Evolutionary conservation across 2,888 invertebrate genomes (phyloP), one percentile per base, ranked within the genome.

Genomic region (Lottia scabra): DNA sequence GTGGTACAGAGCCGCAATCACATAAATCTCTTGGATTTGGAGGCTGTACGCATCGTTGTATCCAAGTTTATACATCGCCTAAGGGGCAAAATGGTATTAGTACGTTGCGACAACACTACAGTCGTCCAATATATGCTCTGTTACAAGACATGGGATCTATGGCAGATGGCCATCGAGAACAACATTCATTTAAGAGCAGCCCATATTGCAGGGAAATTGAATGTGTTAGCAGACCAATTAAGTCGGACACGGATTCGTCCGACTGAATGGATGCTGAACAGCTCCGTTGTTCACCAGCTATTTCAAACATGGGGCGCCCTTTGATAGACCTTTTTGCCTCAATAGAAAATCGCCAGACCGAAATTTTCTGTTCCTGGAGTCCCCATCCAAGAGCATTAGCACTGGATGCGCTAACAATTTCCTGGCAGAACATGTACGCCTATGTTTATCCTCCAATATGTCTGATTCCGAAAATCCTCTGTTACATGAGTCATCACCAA

Each of bases 351-450:
- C 46, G 43, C 38, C n/a, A 75, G 23, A 66, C 72, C 13, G 63
- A 16, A 19, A n/a, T 74, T 23, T 74, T 71, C 68, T 75, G 72
- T 44, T 63, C 72, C 26, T 75, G 75, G 72, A 45, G 23, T 27
- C 70, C 64, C 2, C 67, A 71, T 27, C 65, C 45, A 30, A 48
- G 67, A 30, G 74, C 71, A 56, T 65, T 65, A 30, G 72, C 70
- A 45, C 27, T 74, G 72, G 72, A 70, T 19, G 70, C 48, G 19
- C 30, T 65, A 6, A n/a, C 70, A 46, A 65, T 65, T 12, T 45
- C 65, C 0, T 70, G 70, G 70, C 46, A 44, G 8, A 27, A 27
- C 30, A 65, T 70, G 70, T 65, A 45, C 19, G 66, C 30, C 3
- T 70, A 70, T 66, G 70, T 44, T 15, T 69, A 62, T 45, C 48